A percentile compares a stretch with the other conserved stretches of the same genome.
Conservation (phyloP, 2,113 vertebrate species). For the Brachypodius melanocephalos region DNA sequence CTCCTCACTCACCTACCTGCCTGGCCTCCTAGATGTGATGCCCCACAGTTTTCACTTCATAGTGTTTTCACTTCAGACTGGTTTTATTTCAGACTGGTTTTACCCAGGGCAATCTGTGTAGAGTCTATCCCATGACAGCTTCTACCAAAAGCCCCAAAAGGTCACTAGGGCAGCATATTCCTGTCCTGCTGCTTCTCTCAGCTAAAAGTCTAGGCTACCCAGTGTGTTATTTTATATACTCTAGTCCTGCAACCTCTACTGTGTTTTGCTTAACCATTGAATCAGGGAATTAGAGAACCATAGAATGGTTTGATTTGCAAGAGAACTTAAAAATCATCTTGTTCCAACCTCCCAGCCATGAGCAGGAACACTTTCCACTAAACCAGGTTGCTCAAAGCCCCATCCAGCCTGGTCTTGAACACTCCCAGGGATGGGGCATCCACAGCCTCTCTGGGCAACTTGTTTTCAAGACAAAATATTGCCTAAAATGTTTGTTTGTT, state of each 20-base stretch:
- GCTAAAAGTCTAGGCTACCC: neutral
- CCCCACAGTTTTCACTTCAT: neutral
- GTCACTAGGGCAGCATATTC: fast-evolving
- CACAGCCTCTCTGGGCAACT: neutral
- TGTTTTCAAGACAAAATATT: neutral
- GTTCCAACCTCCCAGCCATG: neutral
- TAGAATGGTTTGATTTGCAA: neutral
- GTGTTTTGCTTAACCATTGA: neutral
- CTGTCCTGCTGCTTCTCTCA: neutral
- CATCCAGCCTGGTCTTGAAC: neutral
- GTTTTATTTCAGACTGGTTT: neutral
- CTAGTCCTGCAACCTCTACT: neutral
- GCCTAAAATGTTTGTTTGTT: neutral
- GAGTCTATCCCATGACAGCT: fast-evolving
- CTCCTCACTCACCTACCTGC: fast-evolving
- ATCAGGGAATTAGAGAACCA: neutral
- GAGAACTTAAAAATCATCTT: neutral
- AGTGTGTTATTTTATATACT: neutral
- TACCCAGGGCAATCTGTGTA: neutral
- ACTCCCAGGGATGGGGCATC: neutral
- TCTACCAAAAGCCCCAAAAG: neutral
- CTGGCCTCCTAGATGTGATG: neutral
- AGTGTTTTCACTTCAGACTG: neutral
- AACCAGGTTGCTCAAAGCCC: neutral
- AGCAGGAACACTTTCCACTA: neutral